Conservation (phyloP, 2,888 invertebrate genomes). For the Hedya salicella region DNA sequence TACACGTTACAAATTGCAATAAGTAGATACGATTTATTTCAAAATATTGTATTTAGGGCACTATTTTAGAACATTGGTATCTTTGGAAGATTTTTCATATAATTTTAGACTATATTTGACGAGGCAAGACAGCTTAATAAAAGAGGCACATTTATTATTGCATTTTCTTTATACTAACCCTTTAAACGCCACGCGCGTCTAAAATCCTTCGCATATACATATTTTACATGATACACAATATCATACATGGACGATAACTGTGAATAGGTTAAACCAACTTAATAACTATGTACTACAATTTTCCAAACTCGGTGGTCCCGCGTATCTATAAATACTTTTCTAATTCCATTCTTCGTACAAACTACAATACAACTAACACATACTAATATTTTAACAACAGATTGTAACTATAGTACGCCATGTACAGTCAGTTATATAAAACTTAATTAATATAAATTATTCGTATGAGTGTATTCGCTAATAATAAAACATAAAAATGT, state of each 20-base stretch:
- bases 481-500: constrained; percentile 1
- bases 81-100: constrained; percentile 46
- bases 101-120: constrained; percentile 52
- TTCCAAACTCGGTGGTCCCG: constrained; percentile 51
- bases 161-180: constrained; percentile 47
- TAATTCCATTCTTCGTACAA: constrained; percentile 29
- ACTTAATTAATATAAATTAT: constrained; percentile 23
- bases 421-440: constrained; percentile 28
- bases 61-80: constrained; percentile 45
- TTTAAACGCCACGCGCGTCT: background rate
- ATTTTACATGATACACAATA: constrained; percentile 12
- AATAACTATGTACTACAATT: constrained; percentile 43
- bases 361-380: no score
- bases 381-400: constrained; percentile 3
- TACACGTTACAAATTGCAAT: constrained; percentile 34
- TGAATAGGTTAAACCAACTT: constrained; percentile 23
- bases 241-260: constrained; percentile 5
- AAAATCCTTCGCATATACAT: background rate
- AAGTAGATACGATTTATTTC: constrained; percentile 36
- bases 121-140: constrained; percentile 70
- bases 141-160: constrained; percentile 68
- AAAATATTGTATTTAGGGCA: constrained; percentile 41
- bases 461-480: background rate
- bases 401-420: constrained; percentile 26
- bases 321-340: constrained; percentile 38